These are phyloP conservation scores for Synanceia verrucosa DNA, from an alignment of 2,797 vertebrate species.

Conservation along the genomic window DNA sequence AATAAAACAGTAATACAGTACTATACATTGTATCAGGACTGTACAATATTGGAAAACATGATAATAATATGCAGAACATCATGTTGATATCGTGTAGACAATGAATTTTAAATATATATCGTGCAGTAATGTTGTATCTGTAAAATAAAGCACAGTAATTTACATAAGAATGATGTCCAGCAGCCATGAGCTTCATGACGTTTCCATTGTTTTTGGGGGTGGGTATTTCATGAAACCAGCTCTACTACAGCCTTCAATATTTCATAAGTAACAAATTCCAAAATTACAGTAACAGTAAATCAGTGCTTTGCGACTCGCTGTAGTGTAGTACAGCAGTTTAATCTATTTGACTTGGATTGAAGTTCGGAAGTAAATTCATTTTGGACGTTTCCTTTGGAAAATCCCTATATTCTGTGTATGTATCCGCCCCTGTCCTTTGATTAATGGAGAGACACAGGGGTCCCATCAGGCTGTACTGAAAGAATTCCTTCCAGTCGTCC, in stretches of 20 bases:
- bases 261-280: too few relatives aligned
- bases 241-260: neutral
- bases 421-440: conserved; percentile 47
- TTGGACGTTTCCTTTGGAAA: conserved; percentile 43
- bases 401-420: conserved; percentile 28
- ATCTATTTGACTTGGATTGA: conserved; percentile 46
- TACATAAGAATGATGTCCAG: neutral
- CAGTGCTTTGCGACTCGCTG: neutral
- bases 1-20: too few relatives aligned
- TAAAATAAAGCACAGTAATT: neutral
- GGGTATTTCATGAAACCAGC: neutral
- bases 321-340: neutral
- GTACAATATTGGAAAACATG: too few relatives aligned
- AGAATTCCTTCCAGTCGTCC: conserved; percentile 58
- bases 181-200: neutral
- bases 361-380: conserved; percentile 38
- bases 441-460: conserved; percentile 61
- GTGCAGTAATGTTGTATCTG: neutral
- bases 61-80: too few relatives aligned
- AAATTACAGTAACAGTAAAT: neutral
- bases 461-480: conserved; percentile 62
- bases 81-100: too few relatives aligned
- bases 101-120: too few relatives aligned
- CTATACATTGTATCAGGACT: too few relatives aligned
- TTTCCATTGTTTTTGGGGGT: neutral